Evolutionary conservation across 2,113 vertebrate species (phyloP), one percentile per base, ranked within the genome.

Genomic region (Cheirogaleus medius): DNA sequence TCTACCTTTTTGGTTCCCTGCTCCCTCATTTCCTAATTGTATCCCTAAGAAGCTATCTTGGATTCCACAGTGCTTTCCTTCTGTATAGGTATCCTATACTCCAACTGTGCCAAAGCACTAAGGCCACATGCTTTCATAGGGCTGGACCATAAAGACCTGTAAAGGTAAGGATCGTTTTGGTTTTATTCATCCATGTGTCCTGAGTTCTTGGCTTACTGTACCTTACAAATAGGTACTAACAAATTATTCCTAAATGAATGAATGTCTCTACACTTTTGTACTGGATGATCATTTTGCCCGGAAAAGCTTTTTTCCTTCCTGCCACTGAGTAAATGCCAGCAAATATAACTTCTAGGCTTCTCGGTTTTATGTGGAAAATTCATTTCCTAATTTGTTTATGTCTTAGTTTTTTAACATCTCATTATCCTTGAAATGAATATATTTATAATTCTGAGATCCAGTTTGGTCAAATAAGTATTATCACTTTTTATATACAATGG

Each of bases 401-500:
- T 86, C 39, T 93, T 42, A 76, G 27, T 78, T 74, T 97, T 97
- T 95, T 80, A 95, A 77, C 29, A 93, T 83, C 32, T 78, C 49
- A 73, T 71, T 84, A 88, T 77, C 4, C 49, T 78, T 82, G 47
- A 78, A 66, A 60, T 93, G 54, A 95, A 88, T 95, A 60, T 73
- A 85, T 91, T 71, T 90, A 88, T 21, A 77, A 21, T 82, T 93
- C 58, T 93, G 60, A 97, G 39, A 78, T 82, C 37, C 21, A 64
- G 37, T 64, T 60, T 39, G 34, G 29, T 89, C 56, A 80, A 93
- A 76, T 89, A 58, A 87, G 54, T 94, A 78, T 87, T 27, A 82
- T 54, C 10, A 73, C n/a, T 77, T 66, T 68, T 63, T 76, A 85
- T n/a, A 69, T 10, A 95, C 15, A 85, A 64, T 44, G 23, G 8